Percentiles rank a stretch among this genome's conserved stretches.
phyloP scores from a whole-genome alignment of 2,888 invertebrate species.

The Steromphala cineraria region DNA sequence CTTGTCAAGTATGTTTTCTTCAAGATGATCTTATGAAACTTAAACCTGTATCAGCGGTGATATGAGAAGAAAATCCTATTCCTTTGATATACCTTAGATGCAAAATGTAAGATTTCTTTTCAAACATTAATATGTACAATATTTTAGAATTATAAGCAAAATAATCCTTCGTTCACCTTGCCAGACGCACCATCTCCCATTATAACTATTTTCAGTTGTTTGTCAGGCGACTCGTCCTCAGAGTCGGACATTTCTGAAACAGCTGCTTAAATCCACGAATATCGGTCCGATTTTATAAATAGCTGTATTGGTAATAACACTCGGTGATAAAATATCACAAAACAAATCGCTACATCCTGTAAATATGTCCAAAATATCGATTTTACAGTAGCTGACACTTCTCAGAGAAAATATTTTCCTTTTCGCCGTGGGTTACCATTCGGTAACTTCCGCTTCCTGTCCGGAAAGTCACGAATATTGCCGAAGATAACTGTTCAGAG shows the following conservation, averaged over 20 bases:
- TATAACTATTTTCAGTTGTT: slow-evolving; percentile 85
- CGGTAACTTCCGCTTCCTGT: not conserved
- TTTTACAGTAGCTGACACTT: not conserved
- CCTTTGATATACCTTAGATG: no score
- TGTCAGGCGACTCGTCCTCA: slow-evolving; percentile 71
- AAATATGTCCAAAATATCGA: not conserved
- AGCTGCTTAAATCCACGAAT: slow-evolving; percentile 9
- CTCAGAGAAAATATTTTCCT: slow-evolving; percentile 14
- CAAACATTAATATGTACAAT: no score
- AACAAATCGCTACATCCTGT: not conserved
- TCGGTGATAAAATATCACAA: not conserved
- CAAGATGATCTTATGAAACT: no score
- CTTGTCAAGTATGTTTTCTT: no score
- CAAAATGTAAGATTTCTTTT: no score
- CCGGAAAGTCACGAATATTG: not conserved
- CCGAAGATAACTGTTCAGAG: not conserved
- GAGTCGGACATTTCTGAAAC: slow-evolving; percentile 72
- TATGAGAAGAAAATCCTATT: no score
- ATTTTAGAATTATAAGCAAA: no score
- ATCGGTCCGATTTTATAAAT: slow-evolving; percentile 6
- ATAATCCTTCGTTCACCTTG: slow-evolving; percentile 81
- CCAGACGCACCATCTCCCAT: slow-evolving; percentile 88
- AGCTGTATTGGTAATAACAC: not conserved
- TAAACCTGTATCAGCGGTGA: no score
- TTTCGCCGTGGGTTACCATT: slow-evolving; percentile 25